Evolutionary conservation across 2,113 vertebrate genomes (phyloP), one percentile per base, ranked within the genome.

Genomic region (Copsychus sechellarum): DNA sequence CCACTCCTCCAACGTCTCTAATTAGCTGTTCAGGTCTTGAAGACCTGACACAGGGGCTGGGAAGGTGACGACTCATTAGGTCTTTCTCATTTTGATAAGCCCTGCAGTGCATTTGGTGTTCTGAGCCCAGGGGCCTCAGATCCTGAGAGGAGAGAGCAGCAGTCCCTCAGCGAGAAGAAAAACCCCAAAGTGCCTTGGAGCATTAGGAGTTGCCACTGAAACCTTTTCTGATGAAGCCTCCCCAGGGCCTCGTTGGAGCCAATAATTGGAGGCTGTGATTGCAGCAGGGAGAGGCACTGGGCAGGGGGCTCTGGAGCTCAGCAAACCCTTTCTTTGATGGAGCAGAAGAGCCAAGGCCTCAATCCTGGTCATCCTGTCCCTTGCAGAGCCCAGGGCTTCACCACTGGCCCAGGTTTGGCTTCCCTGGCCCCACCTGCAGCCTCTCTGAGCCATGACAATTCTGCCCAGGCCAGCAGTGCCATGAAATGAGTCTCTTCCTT

Each of bases 1-100:
- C 19, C 5, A 34, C 5, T 13, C 25, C 33, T 34, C 38, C 4
- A 4, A 2, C 1, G 3, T 54, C 29, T 64, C 25, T 29, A 14
- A 43, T 43, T 1, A 43, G 14, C 38, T 79, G 48, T 3, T 43
- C 14, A 53, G 26, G 2, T 1, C 2, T 4, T 42, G 31, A 42
- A 54, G 53, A 54, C 11, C 12, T 54, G 29, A 33, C 53, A 33
- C 9, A 33, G 25, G 14, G 48, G 25, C 22, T 50, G 29, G 53
- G 51, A 53, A 47, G 18, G 33, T 8, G n/a, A 42, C 4, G 3
- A 42, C 23, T 72, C 51, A 20, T 43, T n/a, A 56, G 51, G 23
- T 9, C 23, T 72, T 43, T 21, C 51, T n/a, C 1, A 1, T 24
- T 36, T 47, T 3, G 36, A 51, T 38, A 14, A 60, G 25, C 25